Conservation (phyloP, 1,140 invertebrate genomes). For the Magallana ariakensis region DNA sequence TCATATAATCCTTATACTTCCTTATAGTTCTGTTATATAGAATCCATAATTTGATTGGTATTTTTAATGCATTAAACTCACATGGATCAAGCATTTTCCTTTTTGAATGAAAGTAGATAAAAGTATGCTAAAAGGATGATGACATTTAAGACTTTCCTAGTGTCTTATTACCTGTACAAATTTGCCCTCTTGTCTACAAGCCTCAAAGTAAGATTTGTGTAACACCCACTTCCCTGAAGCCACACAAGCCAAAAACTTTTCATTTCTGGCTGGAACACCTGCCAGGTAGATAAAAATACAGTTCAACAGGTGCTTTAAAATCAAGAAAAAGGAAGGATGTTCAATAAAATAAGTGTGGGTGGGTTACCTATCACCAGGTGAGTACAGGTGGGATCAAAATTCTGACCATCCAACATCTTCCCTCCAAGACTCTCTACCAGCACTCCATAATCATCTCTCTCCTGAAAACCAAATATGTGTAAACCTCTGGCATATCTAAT, state of each 20-base stretch:
- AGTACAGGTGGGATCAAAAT: slow-evolving; percentile 86
- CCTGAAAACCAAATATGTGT: slow-evolving; percentile 57
- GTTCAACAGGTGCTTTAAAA: background rate
- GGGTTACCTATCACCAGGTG: slow-evolving; percentile 87
- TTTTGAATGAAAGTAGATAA: too few relatives aligned
- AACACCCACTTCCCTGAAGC: slow-evolving; percentile 93
- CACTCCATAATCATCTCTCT: slow-evolving; percentile 79
- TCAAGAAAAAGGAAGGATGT: background rate
- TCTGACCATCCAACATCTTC: slow-evolving; percentile 82
- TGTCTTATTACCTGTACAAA: slow-evolving; percentile 85
- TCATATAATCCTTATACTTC: background rate
- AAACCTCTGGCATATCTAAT: too few relatives aligned
- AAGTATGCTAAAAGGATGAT: too few relatives aligned
- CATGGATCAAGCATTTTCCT: too few relatives aligned
- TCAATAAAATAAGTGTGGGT: background rate
- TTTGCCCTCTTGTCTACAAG: slow-evolving; percentile 83
- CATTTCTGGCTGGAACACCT: slow-evolving; percentile 86
- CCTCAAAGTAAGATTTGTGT: slow-evolving; percentile 87
- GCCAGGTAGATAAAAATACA: slow-evolving; percentile 4
- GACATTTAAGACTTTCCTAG: too few relatives aligned
- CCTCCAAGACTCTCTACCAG: slow-evolving; percentile 86
- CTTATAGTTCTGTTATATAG: background rate
- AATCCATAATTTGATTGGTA: too few relatives aligned
- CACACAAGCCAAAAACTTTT: slow-evolving; percentile 91
- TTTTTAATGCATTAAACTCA: too few relatives aligned